Evolutionary conservation across 1,140 invertebrate genomes (phyloP), one percentile per base, ranked within the genome.

Genomic region (Alviniconcha marisindica): DNA sequence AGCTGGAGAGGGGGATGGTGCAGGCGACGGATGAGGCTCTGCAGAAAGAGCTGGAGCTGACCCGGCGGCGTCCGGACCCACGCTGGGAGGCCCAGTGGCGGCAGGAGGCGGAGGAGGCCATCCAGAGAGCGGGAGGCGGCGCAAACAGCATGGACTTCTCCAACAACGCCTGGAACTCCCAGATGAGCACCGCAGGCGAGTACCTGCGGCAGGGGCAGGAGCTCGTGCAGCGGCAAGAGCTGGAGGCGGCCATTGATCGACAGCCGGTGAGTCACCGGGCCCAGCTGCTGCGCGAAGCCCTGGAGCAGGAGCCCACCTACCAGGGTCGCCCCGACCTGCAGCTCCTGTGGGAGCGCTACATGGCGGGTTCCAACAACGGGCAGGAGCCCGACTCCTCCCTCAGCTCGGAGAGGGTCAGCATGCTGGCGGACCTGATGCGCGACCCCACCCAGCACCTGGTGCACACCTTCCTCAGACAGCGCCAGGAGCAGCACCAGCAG

Each of bases 321-420:
- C 60, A 81, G 54, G 42, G 89, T 5, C 85, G 86, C 1, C 77
- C 86, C 44, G 88, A 91, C 79, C 87, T 92, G 14, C 88, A 90
- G 60, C 81, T 87, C 38, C 74, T 91, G 82, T 92, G 91, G 91
- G 81, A 87, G 36, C 77, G 87, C 56, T 92, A 91, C 82, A 85
- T 90, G 80, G 88, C 91, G 42, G 81, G 83, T 21, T 89, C 87
- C 31, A 84, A 87, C 21, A 83, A 81, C 24, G 81, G 81, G 33
- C 86, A 38, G 5, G 78, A 80, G 14, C 60, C 80, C 44, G 88
- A 90, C 42, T 89, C 85, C 74, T 88, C 88, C n/a, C 38, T 91
- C 66, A 87, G 88, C 69, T 89, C 88, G 24, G 83, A 86, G 12
- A 82, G 88, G 10, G 82, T 91, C 42, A 89, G 87, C 40, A 83